Evolutionary conservation across 2,888 invertebrate genomes (phyloP).

Genomic region (Ectropis crepuscularia): DNA sequence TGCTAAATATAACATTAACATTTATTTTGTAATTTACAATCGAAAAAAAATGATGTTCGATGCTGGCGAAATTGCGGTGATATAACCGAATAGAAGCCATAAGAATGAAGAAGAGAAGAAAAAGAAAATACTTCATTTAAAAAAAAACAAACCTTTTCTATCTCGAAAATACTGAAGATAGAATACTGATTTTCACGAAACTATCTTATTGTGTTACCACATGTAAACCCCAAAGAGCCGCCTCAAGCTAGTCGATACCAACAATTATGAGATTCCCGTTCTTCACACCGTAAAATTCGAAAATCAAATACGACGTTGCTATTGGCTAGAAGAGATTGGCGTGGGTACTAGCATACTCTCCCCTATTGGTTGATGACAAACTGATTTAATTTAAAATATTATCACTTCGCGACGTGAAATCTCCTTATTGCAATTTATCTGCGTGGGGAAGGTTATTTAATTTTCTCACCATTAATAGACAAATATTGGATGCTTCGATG

Average conservation of each 20-base stretch:
- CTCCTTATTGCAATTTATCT: slow-evolving; percentile 80
- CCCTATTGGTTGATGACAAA: slow-evolving; percentile 72
- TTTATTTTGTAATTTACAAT: no score
- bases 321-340: slow-evolving; percentile 59
- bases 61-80: no score
- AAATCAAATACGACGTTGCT: slow-evolving; percentile 62
- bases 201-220: not conserved
- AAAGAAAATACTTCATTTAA: no score
- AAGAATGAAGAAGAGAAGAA: no score
- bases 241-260: slow-evolving; percentile 55
- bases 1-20: no score
- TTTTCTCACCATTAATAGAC: slow-evolving; percentile 74
- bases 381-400: slow-evolving; percentile 82
- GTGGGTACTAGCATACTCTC: slow-evolving; percentile 46
- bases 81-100: no score
- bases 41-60: no score
- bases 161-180: no score
- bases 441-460: slow-evolving; percentile 75
- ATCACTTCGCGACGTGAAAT: slow-evolving; percentile 67
- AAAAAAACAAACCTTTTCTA: no score
- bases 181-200: no score
- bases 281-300: slow-evolving; percentile 64
- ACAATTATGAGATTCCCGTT: slow-evolving; percentile 53
- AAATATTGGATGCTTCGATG: slow-evolving; percentile 60
- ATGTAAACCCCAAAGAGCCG: slow-evolving; percentile 14